Evolutionary conservation across 1,140 invertebrate genomes (phyloP).

Genomic region (Calliopsis andreniformis): DNA sequence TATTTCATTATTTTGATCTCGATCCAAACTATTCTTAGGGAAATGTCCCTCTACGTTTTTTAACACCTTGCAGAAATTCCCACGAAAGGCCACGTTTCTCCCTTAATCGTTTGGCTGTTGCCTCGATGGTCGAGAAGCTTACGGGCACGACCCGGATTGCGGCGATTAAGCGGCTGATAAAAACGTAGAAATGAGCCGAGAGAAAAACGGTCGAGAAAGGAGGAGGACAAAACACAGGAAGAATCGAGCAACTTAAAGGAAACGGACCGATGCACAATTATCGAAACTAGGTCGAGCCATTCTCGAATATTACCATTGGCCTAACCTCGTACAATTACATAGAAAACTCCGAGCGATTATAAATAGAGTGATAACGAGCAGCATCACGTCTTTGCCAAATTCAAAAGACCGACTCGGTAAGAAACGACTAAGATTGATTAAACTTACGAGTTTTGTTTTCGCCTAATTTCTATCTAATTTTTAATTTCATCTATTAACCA

Average conservation of each 20-base stretch:
- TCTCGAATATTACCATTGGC: constrained; percentile 48
- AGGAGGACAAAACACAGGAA: constrained; percentile 12
- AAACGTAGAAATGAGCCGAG: background rate
- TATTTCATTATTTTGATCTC: too few species aligned
- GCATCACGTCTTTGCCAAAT: constrained; percentile 41
- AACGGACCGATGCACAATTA: constrained; percentile 51
- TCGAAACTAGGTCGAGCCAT: constrained; percentile 53
- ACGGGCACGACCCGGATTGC: constrained; percentile 30
- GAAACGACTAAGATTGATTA: constrained; percentile 38
- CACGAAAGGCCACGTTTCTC: background rate
- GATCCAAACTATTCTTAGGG: too few species aligned
- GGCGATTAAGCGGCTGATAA: constrained; percentile 39
- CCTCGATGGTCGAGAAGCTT: background rate
- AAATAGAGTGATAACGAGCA: constrained; percentile 27
- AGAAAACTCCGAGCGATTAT: constrained; percentile 44
- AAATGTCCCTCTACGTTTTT: too few species aligned
- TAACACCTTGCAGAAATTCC: too few species aligned
- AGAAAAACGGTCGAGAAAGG: constrained; percentile 20
- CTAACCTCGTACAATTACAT: constrained; percentile 8
- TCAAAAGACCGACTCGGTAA: background rate
- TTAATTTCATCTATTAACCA: background rate
- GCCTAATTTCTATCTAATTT: background rate
- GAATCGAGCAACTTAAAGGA: constrained; percentile 32
- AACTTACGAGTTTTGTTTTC: constrained; percentile 3
- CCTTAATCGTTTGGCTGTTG: constrained; percentile 39